phyloP scores from a whole-genome alignment of 2,888 invertebrate genomes.

The Melieria omissa region DNA sequence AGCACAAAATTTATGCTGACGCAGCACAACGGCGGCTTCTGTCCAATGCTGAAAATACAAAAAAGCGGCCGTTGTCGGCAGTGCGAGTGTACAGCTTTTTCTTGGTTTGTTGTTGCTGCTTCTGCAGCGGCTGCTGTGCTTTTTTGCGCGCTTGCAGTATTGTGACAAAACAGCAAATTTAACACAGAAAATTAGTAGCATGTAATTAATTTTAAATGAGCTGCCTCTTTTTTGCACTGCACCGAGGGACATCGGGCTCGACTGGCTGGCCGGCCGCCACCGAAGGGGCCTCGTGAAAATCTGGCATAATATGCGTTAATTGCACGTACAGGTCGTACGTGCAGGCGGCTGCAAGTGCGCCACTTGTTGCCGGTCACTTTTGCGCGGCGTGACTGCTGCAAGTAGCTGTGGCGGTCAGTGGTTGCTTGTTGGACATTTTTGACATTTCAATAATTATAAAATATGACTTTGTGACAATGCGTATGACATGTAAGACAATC shows the following conservation, averaged over 20 bases:
- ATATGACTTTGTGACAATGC: conserved; percentile 25
- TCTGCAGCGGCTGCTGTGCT: neutral
- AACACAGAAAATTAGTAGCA: conserved; percentile 43
- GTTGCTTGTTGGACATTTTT: conserved; percentile 11
- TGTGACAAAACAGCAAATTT: conserved; percentile 45
- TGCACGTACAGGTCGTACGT: too few relatives aligned
- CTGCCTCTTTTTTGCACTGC: conserved; percentile 7
- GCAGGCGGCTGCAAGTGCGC: too few relatives aligned
- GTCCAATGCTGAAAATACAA: too few relatives aligned
- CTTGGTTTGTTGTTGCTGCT: conserved; percentile 12
- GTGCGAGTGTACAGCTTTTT: too few relatives aligned
- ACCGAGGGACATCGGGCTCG: too few relatives aligned
- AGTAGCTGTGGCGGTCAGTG: too few relatives aligned
- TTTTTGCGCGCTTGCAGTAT: conserved; percentile 1
- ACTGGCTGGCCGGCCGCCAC: neutral
- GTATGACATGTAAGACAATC: conserved; percentile 16
- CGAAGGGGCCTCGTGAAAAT: neutral
- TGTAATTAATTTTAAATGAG: conserved; percentile 40
- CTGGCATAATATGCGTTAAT: neutral
- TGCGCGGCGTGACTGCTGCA: too few relatives aligned
- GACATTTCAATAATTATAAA: conserved; percentile 29
- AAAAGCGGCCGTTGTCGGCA: too few relatives aligned
- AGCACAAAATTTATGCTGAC: conserved; percentile 35
- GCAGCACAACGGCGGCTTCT: neutral
- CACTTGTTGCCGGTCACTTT: too few relatives aligned